Base-by-base conservation (phyloP, 2,888 invertebrate genomes). In the Theodoxus fluviatilis region DNA sequence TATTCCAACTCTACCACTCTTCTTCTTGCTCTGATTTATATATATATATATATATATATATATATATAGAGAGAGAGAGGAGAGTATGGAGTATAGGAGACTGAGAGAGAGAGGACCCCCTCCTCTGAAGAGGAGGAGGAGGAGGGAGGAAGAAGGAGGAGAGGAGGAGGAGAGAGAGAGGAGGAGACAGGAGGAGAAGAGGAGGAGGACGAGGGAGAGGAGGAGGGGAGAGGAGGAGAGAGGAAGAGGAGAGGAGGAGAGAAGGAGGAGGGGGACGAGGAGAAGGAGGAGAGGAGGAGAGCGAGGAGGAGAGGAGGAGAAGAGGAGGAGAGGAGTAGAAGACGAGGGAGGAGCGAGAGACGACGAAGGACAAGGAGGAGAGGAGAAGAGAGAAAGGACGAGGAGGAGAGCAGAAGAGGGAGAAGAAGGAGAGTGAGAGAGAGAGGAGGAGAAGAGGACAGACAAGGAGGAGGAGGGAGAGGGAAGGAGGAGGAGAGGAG, bases 361-460 rank as follows among this genome's bases (percentile, higher is more conserved):
- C 52, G 7, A 64, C 52, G 33, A 49, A 33, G 1, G 52, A 37
- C 33, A 49, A 35, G 22, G 37, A 28, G n/a, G 22, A 37, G 22
- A 65, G 38, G 12, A 22, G 57, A 33, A 65, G 43, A 9, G 37
- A 38, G 6, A 18, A 33, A n/a, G 55, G 1, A 12, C 52, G 31
- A 12, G 38, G 38, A 18, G 40, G 37, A 43, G 25, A 38, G 25
- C 25, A n/a, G 15, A 52, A n/a, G 15, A 52, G 65, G 15, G 55
- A 40, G 1, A 55, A 38, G 3, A 55, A 55, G 9, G 65, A 40
- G 3, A 52, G 70, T 15, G 55, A 57, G 4, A 37, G 37, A 22
- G 55, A 40, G 33, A n/a, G 69, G 25, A 49, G 52, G 33, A 55
- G 55, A 55, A 55, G 55, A 55, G 22, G 55, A 55, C 15, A 25